phyloP scores from a whole-genome alignment of 1,140 invertebrate genomes.

The Coenobita brevimanus region DNA sequence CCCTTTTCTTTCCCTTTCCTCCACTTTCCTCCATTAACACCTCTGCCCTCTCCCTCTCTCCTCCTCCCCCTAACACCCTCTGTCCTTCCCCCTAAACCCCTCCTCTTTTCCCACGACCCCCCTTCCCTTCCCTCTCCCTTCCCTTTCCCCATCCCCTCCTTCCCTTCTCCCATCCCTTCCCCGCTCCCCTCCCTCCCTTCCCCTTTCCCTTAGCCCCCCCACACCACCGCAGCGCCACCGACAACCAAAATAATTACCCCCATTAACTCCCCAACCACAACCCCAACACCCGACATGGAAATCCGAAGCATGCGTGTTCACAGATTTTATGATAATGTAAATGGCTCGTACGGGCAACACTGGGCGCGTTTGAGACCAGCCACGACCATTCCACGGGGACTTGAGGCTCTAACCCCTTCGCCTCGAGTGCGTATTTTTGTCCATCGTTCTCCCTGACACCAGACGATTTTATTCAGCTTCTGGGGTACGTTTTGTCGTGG shows the following conservation, averaged over 20 bases:
- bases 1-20: not conserved
- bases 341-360: conserved; percentile 29
- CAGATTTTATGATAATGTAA: conserved; percentile 64
- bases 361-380: conserved; percentile 3
- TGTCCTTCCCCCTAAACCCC: not conserved
- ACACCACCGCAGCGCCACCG: not conserved
- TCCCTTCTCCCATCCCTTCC: not conserved
- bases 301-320: conserved; percentile 46
- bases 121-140: not conserved
- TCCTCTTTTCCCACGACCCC: not conserved
- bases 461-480: too few species aligned
- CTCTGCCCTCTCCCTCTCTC: not conserved
- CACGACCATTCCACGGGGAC: conserved; percentile 23
- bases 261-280: conserved; percentile 20
- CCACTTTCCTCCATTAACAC: not conserved
- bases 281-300: conserved; percentile 35
- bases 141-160: not conserved
- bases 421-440: too few species aligned
- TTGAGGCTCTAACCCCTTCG: too few species aligned
- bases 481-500: too few species aligned
- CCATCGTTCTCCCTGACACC: too few species aligned
- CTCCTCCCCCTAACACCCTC: not conserved
- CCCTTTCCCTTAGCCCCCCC: not conserved
- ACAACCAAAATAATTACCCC: conserved; percentile 48
- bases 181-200: not conserved